A percentile compares a stretch with the other conserved stretches of the same genome.
These are phyloP conservation scores for Chrysochloris asiatica DNA, from an alignment of 2,113 vertebrate genomes.

Conservation along the genomic window DNA sequence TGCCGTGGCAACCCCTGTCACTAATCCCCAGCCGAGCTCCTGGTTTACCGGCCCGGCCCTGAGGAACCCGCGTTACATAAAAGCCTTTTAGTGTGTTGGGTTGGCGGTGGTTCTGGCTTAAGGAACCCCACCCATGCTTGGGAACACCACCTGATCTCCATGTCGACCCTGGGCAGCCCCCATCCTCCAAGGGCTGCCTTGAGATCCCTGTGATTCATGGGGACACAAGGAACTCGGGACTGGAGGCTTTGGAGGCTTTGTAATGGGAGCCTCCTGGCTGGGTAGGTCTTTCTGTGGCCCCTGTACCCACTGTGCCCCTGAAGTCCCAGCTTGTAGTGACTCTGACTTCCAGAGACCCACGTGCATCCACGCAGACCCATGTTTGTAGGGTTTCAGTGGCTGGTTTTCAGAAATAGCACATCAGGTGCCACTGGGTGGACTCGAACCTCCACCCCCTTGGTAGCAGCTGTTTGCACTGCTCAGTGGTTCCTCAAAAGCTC, in stretches of 20 bases:
- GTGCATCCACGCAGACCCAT: too few relatives aligned
- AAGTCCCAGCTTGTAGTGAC: too few relatives aligned
- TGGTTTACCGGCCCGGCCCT: conserved; percentile 46
- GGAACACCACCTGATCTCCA: too few relatives aligned
- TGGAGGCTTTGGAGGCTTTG: neutral
- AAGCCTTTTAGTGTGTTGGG: neutral
- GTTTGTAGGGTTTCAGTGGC: too few relatives aligned
- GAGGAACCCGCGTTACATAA: conserved; percentile 45
- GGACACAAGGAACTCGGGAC: neutral
- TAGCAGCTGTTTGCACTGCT: neutral
- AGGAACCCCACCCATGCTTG: neutral
- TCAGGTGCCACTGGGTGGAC: too few relatives aligned
- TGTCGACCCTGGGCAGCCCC: too few relatives aligned
- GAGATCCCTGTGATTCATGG: neutral
- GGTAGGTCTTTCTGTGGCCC: neutral
- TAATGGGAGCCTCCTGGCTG: too few relatives aligned
- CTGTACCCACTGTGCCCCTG: too few relatives aligned
- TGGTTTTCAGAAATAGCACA: too few relatives aligned
- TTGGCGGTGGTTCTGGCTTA: neutral
- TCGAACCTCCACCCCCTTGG: neutral
- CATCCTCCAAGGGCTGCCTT: too few relatives aligned
- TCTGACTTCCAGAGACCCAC: too few relatives aligned
- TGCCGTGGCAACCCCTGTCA: conserved; percentile 87
- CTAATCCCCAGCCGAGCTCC: conserved; percentile 80
- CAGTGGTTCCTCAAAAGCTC: too few relatives aligned